Conservation (phyloP, 2,113 vertebrate species). For the Lophius piscatorius region DNA sequence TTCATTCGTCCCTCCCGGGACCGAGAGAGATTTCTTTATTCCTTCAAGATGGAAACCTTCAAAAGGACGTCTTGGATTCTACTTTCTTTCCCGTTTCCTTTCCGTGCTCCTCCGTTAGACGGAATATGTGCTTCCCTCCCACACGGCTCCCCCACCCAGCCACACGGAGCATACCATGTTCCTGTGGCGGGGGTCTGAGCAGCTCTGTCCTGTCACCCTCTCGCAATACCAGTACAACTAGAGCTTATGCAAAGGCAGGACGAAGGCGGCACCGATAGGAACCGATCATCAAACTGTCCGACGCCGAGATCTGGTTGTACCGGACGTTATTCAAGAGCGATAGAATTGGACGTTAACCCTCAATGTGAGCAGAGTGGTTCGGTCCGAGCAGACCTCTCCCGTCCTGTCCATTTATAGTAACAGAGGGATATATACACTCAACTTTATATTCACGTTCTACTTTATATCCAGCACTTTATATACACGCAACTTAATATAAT, state of each 20-base stretch:
- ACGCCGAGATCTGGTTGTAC: too few relatives aligned
- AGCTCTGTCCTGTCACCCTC: slow-evolving; percentile 47
- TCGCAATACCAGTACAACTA: slow-evolving; percentile 17
- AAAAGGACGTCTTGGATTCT: slow-evolving; percentile 56
- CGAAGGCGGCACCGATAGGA: too few relatives aligned
- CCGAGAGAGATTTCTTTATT: slow-evolving; percentile 15
- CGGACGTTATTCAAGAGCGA: too few relatives aligned
- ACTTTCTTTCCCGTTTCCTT: slow-evolving; percentile 59
- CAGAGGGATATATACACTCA: slow-evolving; percentile 79
- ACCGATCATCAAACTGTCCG: too few relatives aligned
- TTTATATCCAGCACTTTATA: too few relatives aligned
- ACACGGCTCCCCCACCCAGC: slow-evolving; percentile 77
- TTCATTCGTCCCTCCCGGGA: not conserved
- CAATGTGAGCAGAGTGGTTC: slow-evolving; percentile 60
- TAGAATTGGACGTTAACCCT: slow-evolving; percentile 2
- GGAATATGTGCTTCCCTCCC: slow-evolving; percentile 65
- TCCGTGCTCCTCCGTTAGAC: slow-evolving; percentile 71
- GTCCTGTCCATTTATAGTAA: slow-evolving; percentile 88
- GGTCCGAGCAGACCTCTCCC: slow-evolving; percentile 72
- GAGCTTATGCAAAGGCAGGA: not conserved
- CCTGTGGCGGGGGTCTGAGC: slow-evolving; percentile 28
- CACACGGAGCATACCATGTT: slow-evolving; percentile 73
- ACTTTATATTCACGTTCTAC: slow-evolving; percentile 71
- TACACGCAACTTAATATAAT: too few relatives aligned
- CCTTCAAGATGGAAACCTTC: slow-evolving; percentile 66